Base-by-base conservation (phyloP, 2,113 vertebrate species). In the Pao palembangensis region DNA sequence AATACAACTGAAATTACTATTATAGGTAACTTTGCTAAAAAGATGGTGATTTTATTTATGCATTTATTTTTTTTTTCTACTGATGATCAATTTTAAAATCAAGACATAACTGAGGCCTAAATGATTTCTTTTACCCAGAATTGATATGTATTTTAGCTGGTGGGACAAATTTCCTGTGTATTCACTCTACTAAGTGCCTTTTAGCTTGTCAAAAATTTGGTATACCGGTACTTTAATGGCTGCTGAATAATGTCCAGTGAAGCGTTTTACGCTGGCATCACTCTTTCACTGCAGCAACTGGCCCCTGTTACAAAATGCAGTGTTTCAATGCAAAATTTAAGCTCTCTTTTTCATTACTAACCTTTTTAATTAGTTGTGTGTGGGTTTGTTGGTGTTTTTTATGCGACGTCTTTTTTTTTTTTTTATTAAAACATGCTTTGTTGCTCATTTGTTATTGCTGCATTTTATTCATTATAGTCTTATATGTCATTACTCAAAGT, bases 381-480 rank as follows among this genome's bases (percentile, higher is more conserved):
- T 49, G 51, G 58, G 48, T 53, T 50, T 50, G 41, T 18, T 54
- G 59, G 25, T 46, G 19, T 17, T 63, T 47, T 52, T 51, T 52
- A 52, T 72, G 56, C 55, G 52, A 38, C 64, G 58, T 54, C 50
- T 52, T 38, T 38, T 38, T 58, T 48, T 38, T 38, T 38, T 38
- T 43, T 25, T 28, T 19, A 12, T 44, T 18, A 44, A 44, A 44
- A 44, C 56, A 51, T 41, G 15, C 58, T 43, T 65, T 25, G 4
- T 43, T 42, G 43, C 34, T 38, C 34, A 38, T 38, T 38, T 38
- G 34, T 38, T 12, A 38, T 12, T 38, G 34, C 44, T 46, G 28
- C 21, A 42, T 56, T 50, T 58, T 58, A 60, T 69, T 53, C 41
- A 51, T 55, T 42, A 13, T 19, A 42, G 41, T 71, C 19, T 56